phyloP scores from a whole-genome alignment of 2,113 vertebrate species.

The Pyrgilauda ruficollis region DNA sequence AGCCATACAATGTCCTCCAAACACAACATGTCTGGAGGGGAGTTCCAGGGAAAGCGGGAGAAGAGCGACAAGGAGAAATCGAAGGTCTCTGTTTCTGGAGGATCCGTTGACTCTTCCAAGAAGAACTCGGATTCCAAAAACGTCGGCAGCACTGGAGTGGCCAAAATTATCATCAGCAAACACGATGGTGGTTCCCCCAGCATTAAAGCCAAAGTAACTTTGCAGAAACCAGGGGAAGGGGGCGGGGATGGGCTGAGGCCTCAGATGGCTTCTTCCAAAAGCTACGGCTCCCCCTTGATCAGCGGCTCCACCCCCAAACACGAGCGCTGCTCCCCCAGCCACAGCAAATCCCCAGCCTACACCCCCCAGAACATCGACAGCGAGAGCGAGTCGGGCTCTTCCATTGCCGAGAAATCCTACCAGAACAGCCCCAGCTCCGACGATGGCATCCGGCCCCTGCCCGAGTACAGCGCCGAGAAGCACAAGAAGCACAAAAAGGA shows the following conservation, averaged over 20 bases:
- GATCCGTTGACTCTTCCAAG: conserved; percentile 85
- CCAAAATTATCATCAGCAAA: conserved; percentile 98
- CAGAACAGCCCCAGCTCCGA: conserved; percentile 98
- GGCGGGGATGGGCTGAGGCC: conserved; percentile 86
- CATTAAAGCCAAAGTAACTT: conserved; percentile 95
- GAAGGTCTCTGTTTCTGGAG: conserved; percentile 85
- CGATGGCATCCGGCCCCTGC: conserved; percentile 84
- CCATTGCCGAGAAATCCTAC: conserved; percentile 95
- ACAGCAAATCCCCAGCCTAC: conserved; percentile 95
- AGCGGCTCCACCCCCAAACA: conserved; percentile 97
- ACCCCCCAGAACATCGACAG: conserved; percentile 95
- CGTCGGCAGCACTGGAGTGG: conserved; percentile 86
- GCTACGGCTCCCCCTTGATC: conserved; percentile 90
- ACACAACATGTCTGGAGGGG: conserved; percentile 84
- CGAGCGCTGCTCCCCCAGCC: conserved; percentile 96
- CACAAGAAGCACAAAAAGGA: conserved; percentile 99
- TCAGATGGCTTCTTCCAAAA: conserved; percentile 91
- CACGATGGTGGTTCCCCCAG: conserved; percentile 96
- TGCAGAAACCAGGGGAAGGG: conserved; percentile 92
- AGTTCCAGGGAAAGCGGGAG: conserved; percentile 89
- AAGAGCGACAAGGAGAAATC: conserved; percentile 96
- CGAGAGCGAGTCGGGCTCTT: conserved; percentile 95
- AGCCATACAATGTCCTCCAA: conserved; percentile 83
- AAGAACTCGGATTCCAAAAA: conserved; percentile 88
- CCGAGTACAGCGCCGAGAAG: conserved; percentile 90